Evolutionary conservation across 2,797 vertebrate species (phyloP).

Genomic region (Coregonus ussuriensis): DNA sequence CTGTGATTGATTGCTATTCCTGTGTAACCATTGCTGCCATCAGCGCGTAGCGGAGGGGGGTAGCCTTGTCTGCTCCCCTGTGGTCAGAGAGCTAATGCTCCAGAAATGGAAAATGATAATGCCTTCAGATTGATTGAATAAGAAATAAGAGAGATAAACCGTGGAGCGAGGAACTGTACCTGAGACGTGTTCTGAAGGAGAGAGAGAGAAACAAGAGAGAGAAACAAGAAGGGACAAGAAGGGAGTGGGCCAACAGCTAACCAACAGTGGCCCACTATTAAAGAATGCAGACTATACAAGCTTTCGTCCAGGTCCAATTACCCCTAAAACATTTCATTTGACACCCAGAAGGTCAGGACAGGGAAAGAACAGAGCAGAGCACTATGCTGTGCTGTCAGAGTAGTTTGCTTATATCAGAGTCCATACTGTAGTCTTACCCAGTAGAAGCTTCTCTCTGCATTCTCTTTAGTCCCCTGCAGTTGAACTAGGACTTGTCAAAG

Average conservation of each 20-base stretch:
- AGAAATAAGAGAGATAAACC: slow-evolving; percentile 25
- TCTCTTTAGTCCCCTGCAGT: not conserved
- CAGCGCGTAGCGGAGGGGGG: slow-evolving; percentile 11
- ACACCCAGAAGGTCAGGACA: not conserved
- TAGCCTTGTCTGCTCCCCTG: slow-evolving; percentile 23
- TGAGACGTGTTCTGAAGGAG: slow-evolving; percentile 11
- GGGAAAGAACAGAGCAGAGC: not conserved
- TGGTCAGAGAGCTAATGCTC: slow-evolving; percentile 40
- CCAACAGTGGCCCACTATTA: not conserved
- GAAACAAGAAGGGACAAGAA: too few relatives aligned
- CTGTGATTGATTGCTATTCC: slow-evolving; percentile 51
- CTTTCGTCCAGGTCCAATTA: not conserved
- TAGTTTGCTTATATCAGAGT: not conserved
- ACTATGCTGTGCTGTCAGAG: not conserved
- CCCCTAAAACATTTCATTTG: not conserved
- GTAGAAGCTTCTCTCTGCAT: not conserved
- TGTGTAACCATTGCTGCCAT: slow-evolving; percentile 21
- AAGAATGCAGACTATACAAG: not conserved
- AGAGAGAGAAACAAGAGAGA: not conserved
- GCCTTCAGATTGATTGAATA: slow-evolving; percentile 32
- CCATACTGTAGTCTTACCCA: not conserved
- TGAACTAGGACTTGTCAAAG: not conserved
- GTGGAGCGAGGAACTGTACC: slow-evolving; percentile 11
- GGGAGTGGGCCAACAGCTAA: too few relatives aligned
- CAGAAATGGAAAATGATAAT: slow-evolving; percentile 49